phyloP scores from a whole-genome alignment of 2,797 vertebrate genomes.

The Scarus forsteni region DNA sequence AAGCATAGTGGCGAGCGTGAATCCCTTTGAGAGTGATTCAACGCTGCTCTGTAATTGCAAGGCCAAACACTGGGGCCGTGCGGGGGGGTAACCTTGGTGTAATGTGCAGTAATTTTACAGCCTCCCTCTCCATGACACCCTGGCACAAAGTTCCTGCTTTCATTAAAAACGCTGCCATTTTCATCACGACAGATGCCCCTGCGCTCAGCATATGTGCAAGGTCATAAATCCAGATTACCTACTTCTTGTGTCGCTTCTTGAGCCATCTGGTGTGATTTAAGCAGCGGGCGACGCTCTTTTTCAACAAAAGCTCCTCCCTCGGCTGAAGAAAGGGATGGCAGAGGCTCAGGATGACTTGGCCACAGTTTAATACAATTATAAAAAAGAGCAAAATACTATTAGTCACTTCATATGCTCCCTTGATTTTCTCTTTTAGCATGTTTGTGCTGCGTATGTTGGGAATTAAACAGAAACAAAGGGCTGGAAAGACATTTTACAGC shows the following conservation, averaged over 20 bases:
- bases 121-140: slow-evolving; percentile 20
- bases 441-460: not conserved
- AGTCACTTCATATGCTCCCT: slow-evolving; percentile 7
- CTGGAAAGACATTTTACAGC: no score
- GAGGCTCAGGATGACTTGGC: slow-evolving; percentile 8
- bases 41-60: slow-evolving; percentile 10
- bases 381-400: slow-evolving; percentile 16
- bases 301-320: slow-evolving; percentile 9
- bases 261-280: slow-evolving; percentile 82
- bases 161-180: slow-evolving; percentile 65
- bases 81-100: slow-evolving; percentile 40
- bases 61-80: slow-evolving; percentile 24
- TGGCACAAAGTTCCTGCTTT: slow-evolving; percentile 49
- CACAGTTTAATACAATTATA: slow-evolving; percentile 25
- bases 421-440: slow-evolving; percentile 2
- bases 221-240: slow-evolving; percentile 85
- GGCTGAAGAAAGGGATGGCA: slow-evolving; percentile 14
- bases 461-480: not conserved
- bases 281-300: slow-evolving; percentile 33
- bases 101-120: slow-evolving; percentile 42
- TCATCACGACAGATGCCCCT: slow-evolving; percentile 76
- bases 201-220: slow-evolving; percentile 80
- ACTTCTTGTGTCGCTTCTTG: slow-evolving; percentile 69
- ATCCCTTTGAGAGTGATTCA: slow-evolving; percentile 31
- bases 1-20: not conserved